Evolutionary conservation across 2,113 vertebrate genomes (phyloP), one percentile per base, ranked within the genome.

Genomic region (Aplodontia rufa): DNA sequence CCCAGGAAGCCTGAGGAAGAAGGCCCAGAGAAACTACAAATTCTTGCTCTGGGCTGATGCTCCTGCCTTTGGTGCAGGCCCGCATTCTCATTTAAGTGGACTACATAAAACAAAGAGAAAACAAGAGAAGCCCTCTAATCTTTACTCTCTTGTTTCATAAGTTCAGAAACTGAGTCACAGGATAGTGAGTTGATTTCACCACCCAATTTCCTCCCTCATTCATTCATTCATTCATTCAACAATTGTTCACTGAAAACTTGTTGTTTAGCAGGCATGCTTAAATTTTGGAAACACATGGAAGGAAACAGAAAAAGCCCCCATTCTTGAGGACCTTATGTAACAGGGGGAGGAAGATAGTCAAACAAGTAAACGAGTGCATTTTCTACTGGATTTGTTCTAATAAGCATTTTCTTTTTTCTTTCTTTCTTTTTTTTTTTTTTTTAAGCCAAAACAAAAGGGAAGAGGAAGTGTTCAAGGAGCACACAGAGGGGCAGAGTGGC

Each of bases 1-100:
- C 96, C 96, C 96, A 97, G 91, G 89, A 93, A 96, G 91, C 60
- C 58, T 53, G 42, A 4, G 32, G 6, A 81, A 37, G 80, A 93
- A 79, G 62, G 17, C 72, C 1, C 2, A 91, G n/a, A 55, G 42
- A 91, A 82, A 55, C 35, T 30, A 60, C 42, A 4, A 16, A 47
- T 68, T 53, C 11, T 79, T 80, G 55, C 37, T 83, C 20, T 20
- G 17, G 19, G 45, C 35, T 12, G 0, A 60, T 79, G 24, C 22
- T 89, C n/a, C 40, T 26, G 47, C 51, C 42, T n/a, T 68, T 68
- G 45, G 17, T 81, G 42, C 47, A 68, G 49, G 17, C 14, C 51
- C 71, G 13, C 3, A 1, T 82, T 91, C 90, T 90, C 26, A 47
- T 60, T 66, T 66, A 62, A 51, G 17, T 12, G 40, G 42, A 49